Base-by-base conservation (phyloP, 2,888 invertebrate species). In the Ethmia dodecea region DNA sequence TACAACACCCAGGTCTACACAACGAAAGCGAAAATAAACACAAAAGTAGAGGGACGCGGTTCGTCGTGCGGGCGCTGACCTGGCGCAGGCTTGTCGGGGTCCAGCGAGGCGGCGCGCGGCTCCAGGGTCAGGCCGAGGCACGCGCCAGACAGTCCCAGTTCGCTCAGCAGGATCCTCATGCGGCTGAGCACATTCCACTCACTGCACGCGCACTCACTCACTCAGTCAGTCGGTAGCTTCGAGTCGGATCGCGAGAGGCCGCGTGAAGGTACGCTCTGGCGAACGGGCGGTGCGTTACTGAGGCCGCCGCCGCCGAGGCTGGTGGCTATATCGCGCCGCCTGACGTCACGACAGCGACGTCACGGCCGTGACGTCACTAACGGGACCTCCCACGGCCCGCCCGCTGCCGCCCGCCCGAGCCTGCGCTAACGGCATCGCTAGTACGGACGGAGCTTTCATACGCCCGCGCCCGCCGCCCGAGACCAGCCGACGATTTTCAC, bases 81-180 rank as follows among this genome's bases (percentile, higher is more conserved):
- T 86, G 86, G 83, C 84, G 83, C 83, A 67, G 78, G 66, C 75
- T 84, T 83, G 55, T 74, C 72, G 56, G 76, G 70, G 61, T 84
- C 86, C 81, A 76, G 77, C 67, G 80, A 73, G 67, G 72, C 60
- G 71, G 74, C 77, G 74, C 75, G 65, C 62, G 84, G 75, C 75
- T 84, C 86, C 84, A 86, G 81, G 73, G 84, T 83, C 74, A 83
- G 75, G 73, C 79, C 79, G 78, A 84, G 65, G 80, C 86, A 83
- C 77, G 79, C 83, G 78, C 84, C 74, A 65, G 86, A 83, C 61
- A 87, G 80, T 77, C 87, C 87, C 72, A 87, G 73, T 65, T 87
- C 87, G 69, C 86, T 87, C 49, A 87, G 76, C 75, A 87, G 84
- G 86, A 87, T 87, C 87, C 87, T 87, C 86, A 87, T 87, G 77